Evolutionary conservation across 2,888 invertebrate species (phyloP).

Genomic region (Lepidocyrtinus sp.): DNA sequence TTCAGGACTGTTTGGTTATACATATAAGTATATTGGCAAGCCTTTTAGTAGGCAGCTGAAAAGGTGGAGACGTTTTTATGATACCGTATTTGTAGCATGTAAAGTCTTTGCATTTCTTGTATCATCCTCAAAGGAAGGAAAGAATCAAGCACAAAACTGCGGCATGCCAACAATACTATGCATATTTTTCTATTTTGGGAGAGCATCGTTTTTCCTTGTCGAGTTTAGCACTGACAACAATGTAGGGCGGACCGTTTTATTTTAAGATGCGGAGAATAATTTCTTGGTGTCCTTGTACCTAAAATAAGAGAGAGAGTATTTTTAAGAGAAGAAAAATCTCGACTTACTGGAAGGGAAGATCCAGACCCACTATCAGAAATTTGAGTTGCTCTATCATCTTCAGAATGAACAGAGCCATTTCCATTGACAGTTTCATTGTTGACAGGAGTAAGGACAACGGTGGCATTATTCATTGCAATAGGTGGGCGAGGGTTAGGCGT

Average conservation of each 20-base stretch:
- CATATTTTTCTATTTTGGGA: no score
- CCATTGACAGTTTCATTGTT: conserved; percentile 60
- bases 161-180: conserved; percentile 8
- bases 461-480: conserved; percentile 60
- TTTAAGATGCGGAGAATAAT: neutral
- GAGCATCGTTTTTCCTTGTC: neutral
- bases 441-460: conserved; percentile 55
- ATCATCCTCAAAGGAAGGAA: neutral
- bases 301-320: neutral
- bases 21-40: neutral
- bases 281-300: neutral
- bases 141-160: neutral
- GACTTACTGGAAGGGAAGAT: conserved; percentile 68
- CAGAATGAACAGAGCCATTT: conserved; percentile 58
- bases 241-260: conserved; percentile 26
- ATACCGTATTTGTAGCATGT: neutral
- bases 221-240: conserved; percentile 17
- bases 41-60: conserved; percentile 3
- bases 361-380: conserved; percentile 68
- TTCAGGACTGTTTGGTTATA: neutral
- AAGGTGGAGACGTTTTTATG: conserved; percentile 16
- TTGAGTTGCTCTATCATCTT: conserved; percentile 63
- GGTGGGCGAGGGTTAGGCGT: conserved; percentile 68
- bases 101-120: neutral
- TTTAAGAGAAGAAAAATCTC: neutral